phyloP scores from a whole-genome alignment of 2,888 invertebrate species.

The Nudaria mundana region DNA sequence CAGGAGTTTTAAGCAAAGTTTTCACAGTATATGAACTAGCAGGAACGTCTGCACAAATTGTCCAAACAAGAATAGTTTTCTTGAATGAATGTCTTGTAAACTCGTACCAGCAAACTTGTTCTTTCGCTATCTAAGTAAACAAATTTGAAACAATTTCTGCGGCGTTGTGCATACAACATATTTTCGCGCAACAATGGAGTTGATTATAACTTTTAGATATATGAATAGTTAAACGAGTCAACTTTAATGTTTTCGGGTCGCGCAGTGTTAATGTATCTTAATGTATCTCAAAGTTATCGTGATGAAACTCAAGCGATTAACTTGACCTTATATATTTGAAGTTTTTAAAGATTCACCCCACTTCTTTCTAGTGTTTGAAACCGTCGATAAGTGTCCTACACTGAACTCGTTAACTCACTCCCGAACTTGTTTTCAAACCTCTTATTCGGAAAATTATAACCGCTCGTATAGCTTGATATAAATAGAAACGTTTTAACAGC shows the following conservation, averaged over 20 bases:
- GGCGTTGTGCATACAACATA: no score
- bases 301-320: slow-evolving; percentile 18
- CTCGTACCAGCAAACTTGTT: no score
- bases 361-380: slow-evolving; percentile 12
- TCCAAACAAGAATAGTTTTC: no score
- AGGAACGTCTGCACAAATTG: no score
- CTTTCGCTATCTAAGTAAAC: no score
- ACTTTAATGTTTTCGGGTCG: not conserved
- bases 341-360: slow-evolving; percentile 9
- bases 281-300: slow-evolving; percentile 15
- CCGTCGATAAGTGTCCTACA: slow-evolving; percentile 14
- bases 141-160: no score
- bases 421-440: slow-evolving; percentile 3
- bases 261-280: not conserved
- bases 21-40: not conserved
- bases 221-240: no score
- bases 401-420: slow-evolving; percentile 6
- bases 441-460: slow-evolving; percentile 3
- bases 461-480: not conserved
- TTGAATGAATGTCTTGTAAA: no score
- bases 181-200: no score
- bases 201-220: no score
- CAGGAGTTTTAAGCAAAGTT: not conserved
- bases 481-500: slow-evolving; percentile 3
- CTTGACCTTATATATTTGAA: slow-evolving; percentile 23